Evolutionary conservation across 2,113 vertebrate species (phyloP).

Genomic region (Gyps fulvus): DNA sequence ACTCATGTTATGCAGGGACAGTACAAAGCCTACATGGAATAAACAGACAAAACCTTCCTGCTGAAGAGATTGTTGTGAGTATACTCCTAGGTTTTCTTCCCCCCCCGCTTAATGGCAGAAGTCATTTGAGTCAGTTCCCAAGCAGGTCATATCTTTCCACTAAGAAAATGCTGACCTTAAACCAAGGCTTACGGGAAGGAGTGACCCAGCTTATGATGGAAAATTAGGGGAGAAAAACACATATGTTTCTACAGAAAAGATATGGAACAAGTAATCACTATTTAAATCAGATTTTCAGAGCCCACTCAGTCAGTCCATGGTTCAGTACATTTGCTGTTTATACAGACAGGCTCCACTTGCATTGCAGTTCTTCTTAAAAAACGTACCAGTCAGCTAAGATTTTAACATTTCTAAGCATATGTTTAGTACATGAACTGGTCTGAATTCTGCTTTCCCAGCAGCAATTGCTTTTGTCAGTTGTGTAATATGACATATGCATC

Average conservation of each 20-base stretch:
- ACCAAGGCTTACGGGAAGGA: background rate
- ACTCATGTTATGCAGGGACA: background rate
- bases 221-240: background rate
- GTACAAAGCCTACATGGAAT: background rate
- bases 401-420: background rate
- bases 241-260: background rate
- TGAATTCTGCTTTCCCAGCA: background rate
- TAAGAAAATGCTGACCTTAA: background rate
- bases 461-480: background rate
- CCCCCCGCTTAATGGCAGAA: background rate
- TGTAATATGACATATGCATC: background rate
- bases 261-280: background rate
- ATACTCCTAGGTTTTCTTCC: background rate
- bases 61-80: background rate
- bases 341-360: background rate
- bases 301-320: background rate
- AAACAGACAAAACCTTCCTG: background rate
- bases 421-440: background rate
- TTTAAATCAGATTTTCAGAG: conserved; percentile 3
- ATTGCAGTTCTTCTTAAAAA: background rate
- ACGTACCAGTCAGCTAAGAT: background rate
- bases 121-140: background rate
- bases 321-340: background rate
- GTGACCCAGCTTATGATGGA: background rate
- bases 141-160: background rate